phyloP scores from a whole-genome alignment of 2,113 vertebrate species.

The Lepus americanus region DNA sequence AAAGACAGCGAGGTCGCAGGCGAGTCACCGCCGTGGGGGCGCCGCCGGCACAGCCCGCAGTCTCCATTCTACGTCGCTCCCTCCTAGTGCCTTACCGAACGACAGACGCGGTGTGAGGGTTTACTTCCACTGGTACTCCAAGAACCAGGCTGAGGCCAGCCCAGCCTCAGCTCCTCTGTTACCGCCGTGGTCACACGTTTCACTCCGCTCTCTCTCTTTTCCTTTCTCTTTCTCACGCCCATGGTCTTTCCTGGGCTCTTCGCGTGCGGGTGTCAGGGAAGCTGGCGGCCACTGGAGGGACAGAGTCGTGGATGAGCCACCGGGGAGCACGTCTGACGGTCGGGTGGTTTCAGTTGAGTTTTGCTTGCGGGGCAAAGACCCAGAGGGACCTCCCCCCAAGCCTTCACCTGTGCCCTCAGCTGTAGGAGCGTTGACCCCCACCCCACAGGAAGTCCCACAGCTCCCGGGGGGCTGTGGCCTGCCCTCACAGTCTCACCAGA shows the following conservation, averaged over 20 bases:
- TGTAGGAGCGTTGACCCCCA: too few species aligned
- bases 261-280: constrained; percentile 64
- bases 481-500: neutral
- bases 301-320: neutral
- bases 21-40: constrained; percentile 94
- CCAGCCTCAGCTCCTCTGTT: constrained; percentile 81
- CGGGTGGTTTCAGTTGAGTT: neutral
- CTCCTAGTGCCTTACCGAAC: constrained; percentile 99
- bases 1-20: constrained; percentile 94
- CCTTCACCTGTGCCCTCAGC: neutral
- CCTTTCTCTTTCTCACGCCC: neutral
- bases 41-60: constrained; percentile 88
- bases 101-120: constrained; percentile 90
- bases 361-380: neutral
- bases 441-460: neutral
- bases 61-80: constrained; percentile 94
- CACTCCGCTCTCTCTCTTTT: constrained; percentile 62
- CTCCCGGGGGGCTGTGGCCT: too few species aligned
- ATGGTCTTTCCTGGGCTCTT: constrained; percentile 73
- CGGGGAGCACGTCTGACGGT: neutral
- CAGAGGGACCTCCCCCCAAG: neutral
- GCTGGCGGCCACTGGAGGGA: neutral
- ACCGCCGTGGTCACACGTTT: constrained; percentile 67
- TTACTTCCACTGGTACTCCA: constrained; percentile 92
- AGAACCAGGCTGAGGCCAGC: constrained; percentile 89